Conservation (phyloP, 2,113 vertebrate genomes). For the Pterophyllum scalare region DNA sequence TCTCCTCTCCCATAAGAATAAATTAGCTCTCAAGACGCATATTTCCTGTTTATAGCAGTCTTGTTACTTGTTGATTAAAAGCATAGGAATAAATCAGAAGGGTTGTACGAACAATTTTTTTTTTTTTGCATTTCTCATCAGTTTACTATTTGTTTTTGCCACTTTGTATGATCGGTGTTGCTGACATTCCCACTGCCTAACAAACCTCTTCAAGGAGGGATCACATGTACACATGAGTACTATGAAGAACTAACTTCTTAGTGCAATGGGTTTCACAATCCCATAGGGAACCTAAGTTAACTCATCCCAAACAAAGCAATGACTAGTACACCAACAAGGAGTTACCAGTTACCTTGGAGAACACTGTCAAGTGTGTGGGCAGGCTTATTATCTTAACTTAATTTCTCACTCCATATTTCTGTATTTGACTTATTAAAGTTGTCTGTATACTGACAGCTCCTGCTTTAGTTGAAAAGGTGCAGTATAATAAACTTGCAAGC, state of each 20-base stretch:
- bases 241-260: neutral
- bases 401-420: neutral
- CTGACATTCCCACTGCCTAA: neutral
- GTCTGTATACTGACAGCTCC: neutral
- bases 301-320: constrained; percentile 5
- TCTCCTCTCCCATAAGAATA: constrained; percentile 31
- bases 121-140: neutral
- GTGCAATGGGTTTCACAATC: neutral
- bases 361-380: neutral
- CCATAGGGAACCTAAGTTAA: neutral
- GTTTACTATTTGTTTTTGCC: constrained; percentile 6
- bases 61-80: constrained; percentile 25
- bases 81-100: constrained; percentile 14
- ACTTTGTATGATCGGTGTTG: neutral
- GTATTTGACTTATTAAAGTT: neutral
- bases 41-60: constrained; percentile 55
- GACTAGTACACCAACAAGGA: neutral
- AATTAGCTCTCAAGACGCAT: constrained; percentile 37
- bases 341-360: neutral
- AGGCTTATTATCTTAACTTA: neutral
- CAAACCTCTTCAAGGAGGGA: neutral
- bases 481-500: no score
- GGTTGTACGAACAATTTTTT: neutral
- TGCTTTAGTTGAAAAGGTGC: neutral
- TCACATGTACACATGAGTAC: neutral